phyloP scores from a whole-genome alignment of 2,797 vertebrate genomes.

The Caiman crocodilus region DNA sequence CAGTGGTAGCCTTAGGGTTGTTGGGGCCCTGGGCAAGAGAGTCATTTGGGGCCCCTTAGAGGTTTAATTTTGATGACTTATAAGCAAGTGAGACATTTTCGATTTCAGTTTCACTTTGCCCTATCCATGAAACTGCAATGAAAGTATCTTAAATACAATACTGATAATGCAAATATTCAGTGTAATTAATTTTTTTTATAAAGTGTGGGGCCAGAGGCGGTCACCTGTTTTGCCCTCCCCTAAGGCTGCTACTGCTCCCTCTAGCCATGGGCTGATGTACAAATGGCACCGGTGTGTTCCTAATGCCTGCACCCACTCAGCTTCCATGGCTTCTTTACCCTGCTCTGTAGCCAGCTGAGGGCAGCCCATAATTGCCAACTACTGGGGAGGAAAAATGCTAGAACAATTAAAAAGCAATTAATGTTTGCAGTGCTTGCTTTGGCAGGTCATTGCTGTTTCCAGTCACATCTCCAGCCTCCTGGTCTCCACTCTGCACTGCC shows the following conservation, averaged over 20 bases:
- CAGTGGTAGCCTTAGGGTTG: too few species aligned
- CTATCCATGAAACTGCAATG: too few species aligned
- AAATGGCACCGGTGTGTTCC: background rate
- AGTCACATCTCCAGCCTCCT: slow-evolving; percentile 9
- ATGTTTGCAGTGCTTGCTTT: slow-evolving; percentile 8
- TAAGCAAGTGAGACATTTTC: too few species aligned
- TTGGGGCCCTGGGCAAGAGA: too few species aligned
- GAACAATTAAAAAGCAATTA: slow-evolving; percentile 60
- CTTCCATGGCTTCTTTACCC: background rate
- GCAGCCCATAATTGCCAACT: background rate
- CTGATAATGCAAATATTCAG: too few species aligned
- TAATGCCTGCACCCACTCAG: background rate
- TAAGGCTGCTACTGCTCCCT: background rate
- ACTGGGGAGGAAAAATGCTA: background rate
- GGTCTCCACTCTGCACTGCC: slow-evolving; percentile 11
- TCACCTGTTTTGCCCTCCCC: too few species aligned
- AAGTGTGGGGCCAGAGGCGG: too few species aligned
- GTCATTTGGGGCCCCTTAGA: too few species aligned
- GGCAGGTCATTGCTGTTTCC: slow-evolving; percentile 12
- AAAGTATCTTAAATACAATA: too few species aligned
- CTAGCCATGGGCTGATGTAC: background rate
- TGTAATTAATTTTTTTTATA: too few species aligned
- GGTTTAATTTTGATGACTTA: too few species aligned
- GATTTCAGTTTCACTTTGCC: too few species aligned
- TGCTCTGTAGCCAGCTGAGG: background rate